Evolutionary conservation across 2,888 invertebrate species (phyloP).

Genomic region (Listrodromus nycthemerus): DNA sequence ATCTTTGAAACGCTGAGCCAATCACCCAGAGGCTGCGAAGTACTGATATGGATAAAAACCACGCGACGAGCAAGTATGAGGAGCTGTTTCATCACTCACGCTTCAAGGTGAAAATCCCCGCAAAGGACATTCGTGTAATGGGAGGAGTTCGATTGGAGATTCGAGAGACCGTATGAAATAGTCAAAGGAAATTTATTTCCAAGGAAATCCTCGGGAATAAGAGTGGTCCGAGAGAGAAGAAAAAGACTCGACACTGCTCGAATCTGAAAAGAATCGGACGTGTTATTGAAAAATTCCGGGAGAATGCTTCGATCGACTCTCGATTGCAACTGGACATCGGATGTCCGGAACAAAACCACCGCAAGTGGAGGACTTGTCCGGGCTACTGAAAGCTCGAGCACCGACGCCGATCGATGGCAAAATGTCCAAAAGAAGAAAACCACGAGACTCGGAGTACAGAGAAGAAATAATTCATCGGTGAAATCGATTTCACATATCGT

Average conservation of each 20-base stretch:
- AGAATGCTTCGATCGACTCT: slow-evolving; percentile 36
- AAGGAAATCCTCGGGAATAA: slow-evolving; percentile 18
- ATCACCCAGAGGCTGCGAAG: neutral
- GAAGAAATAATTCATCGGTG: slow-evolving; percentile 13
- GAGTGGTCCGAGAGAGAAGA: slow-evolving; percentile 5
- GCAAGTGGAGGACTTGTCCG: slow-evolving; percentile 28
- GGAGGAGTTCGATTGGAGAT: neutral
- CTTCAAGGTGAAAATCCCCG: neutral
- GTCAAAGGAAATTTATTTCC: slow-evolving; percentile 14
- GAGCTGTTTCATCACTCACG: neutral
- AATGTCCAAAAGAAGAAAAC: slow-evolving; percentile 3
- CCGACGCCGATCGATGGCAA: slow-evolving; percentile 28
- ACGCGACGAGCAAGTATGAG: neutral
- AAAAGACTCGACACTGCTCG: slow-evolving; percentile 13
- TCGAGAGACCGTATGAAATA: neutral
- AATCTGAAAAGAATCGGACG: slow-evolving; percentile 29
- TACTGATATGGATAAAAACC: neutral
- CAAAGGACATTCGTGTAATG: neutral
- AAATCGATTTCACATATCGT: neutral
- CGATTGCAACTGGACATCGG: slow-evolving; percentile 45
- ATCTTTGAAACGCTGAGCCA: neutral
- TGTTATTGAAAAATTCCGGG: slow-evolving; percentile 11
- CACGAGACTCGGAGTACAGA: neutral
- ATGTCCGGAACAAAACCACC: slow-evolving; percentile 41
- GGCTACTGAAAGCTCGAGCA: slow-evolving; percentile 15